Evolutionary conservation across 2,797 vertebrate species (phyloP).

Genomic region (Acanthurus leucopareius): DNA sequence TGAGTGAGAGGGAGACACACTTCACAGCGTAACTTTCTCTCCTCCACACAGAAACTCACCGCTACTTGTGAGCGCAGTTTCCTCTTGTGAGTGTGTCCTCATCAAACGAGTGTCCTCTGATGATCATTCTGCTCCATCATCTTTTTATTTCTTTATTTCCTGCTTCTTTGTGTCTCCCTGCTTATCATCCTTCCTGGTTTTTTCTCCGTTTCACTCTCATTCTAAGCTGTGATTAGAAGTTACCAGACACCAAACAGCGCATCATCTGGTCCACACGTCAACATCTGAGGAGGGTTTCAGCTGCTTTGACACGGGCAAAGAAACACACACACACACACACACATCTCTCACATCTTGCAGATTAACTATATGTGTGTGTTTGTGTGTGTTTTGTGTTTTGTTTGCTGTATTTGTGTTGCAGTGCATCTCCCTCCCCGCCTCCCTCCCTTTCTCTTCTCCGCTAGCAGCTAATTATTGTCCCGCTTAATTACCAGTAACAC

Average conservation of each 20-base stretch:
- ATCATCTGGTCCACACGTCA: slow-evolving; percentile 71
- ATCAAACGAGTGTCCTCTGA: slow-evolving; percentile 40
- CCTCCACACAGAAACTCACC: background rate
- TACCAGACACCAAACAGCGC: slow-evolving; percentile 58
- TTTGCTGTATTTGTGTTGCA: slow-evolving; percentile 58
- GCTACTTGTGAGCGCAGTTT: slow-evolving; percentile 11
- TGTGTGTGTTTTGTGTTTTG: slow-evolving; percentile 44
- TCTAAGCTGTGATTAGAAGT: slow-evolving; percentile 66
- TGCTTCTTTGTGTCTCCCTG: slow-evolving; percentile 10
- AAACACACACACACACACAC: slow-evolving; percentile 21
- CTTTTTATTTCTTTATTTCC: slow-evolving; percentile 36
- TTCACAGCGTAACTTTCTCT: slow-evolving; percentile 22
- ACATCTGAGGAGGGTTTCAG: slow-evolving; percentile 69
- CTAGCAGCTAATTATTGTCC: slow-evolving; percentile 83
- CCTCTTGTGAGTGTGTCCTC: slow-evolving; percentile 22
- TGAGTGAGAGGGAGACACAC: background rate
- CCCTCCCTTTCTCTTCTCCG: slow-evolving; percentile 38
- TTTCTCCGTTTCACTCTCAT: slow-evolving; percentile 41
- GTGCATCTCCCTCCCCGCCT: slow-evolving; percentile 38
- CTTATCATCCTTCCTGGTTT: slow-evolving; percentile 17
- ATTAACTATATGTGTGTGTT: slow-evolving; percentile 51
- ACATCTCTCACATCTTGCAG: slow-evolving; percentile 45
- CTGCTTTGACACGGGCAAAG: slow-evolving; percentile 54
- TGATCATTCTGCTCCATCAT: slow-evolving; percentile 6
- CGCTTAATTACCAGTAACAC: slow-evolving; percentile 81